Evolutionary conservation across 2,888 invertebrate genomes (phyloP), one percentile per base, ranked within the genome.

Genomic region (Xanthia icteritia): DNA sequence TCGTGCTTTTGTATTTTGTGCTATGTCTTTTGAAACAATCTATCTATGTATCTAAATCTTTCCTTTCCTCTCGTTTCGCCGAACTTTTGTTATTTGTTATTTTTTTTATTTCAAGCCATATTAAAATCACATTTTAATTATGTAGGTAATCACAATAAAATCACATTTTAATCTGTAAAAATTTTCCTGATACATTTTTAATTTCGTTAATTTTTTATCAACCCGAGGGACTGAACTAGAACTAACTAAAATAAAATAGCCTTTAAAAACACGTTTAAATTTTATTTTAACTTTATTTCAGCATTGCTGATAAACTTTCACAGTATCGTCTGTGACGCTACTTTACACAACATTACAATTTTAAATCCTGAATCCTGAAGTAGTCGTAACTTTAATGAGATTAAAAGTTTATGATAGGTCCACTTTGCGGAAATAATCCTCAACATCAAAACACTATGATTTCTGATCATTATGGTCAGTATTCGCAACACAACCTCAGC

Each of bases 291-390:
- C 31, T 81, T 31, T 45, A 45, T 48, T 56, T 11, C 6, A 64
- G 23, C 4, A 51, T n/a, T n/a, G 39, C 20, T 64, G 48, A 51
- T 31, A 58, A 73, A 64, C 5, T 56, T 8, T 13, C 39, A 8
- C 39, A 42, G 74, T 48, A 64, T 64, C 48, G 15, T 45, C 54
- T n/a, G 27, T 51, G 27, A 27, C 15, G 42, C 17, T 27, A 63
- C 27, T 65, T 81, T 51, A 75, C 81, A 58, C 36, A 3, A 17
- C 27, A 75, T 78, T 75, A 75, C 58, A 58, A 78, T 64, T 75
- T 75, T 58, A 58, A 81, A 75, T 81, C 64, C 48, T 56, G 56
- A 63, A 61, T 72, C 36, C 61, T 54, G 45, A 81, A 78, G 31
- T 42, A 31, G 23, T 81, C 56, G 42, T 58, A 51, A 74, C 42